Conservation (phyloP, 2,797 vertebrate species). For the Myotis planiceps region DNA sequence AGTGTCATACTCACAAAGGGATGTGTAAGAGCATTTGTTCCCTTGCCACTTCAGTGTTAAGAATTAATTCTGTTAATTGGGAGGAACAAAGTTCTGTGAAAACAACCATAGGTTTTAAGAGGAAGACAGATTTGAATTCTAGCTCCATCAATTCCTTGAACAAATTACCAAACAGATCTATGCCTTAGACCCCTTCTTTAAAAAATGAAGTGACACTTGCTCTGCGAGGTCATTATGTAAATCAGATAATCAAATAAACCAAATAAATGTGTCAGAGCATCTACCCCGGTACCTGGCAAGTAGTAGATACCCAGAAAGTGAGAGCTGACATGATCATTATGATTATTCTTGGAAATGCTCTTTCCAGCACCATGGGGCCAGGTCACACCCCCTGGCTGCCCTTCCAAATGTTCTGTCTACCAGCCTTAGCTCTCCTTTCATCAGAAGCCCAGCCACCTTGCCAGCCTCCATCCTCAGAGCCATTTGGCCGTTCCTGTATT, state of each 20-base stretch:
- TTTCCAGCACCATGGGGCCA: not conserved
- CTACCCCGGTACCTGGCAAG: not conserved
- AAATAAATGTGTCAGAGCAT: not conserved
- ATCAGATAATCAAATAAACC: not conserved
- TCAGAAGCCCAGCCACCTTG: not conserved
- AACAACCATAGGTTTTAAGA: not conserved
- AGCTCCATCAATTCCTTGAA: not conserved
- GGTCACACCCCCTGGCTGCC: not conserved
- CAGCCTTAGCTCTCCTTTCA: not conserved
- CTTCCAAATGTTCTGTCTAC: not conserved
- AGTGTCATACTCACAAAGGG: not conserved
- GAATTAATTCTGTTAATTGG: not conserved
- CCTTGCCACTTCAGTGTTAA: not conserved
- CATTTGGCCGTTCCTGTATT: not conserved
- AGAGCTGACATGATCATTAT: not conserved
- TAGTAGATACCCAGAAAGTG: not conserved
- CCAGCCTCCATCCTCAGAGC: not conserved
- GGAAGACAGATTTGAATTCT: not conserved
- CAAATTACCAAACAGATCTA: not conserved
- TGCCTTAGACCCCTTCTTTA: not conserved
- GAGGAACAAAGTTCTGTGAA: not conserved
- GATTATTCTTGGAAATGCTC: not conserved
- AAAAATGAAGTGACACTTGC: not conserved
- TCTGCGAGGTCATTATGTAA: not conserved
- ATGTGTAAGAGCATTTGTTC: not conserved